These are phyloP conservation scores for Pogonus chalceus DNA, from an alignment of 1,140 invertebrate genomes.

Conservation along the genomic window DNA sequence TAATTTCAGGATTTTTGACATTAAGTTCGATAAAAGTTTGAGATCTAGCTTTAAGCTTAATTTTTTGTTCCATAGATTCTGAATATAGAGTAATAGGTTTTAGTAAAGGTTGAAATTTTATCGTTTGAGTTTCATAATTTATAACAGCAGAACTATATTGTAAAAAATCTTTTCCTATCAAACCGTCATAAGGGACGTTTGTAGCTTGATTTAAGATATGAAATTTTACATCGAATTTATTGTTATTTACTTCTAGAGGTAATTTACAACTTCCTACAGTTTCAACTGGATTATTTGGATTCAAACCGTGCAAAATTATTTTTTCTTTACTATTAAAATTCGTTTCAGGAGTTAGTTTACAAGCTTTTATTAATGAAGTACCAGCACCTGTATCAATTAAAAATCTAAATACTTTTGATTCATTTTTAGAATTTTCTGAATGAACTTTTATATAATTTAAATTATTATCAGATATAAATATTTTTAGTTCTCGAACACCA, in stretches of 20 bases:
- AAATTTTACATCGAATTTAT: no score
- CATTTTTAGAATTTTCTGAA: no score
- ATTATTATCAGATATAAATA: no score
- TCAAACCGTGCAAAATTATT: slow-evolving; percentile 13
- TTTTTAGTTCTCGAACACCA: no score
- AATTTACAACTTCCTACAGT: slow-evolving; percentile 8
- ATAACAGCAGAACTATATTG: neutral
- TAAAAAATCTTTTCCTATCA: slow-evolving; percentile 18
- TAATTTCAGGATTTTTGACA: slow-evolving; percentile 14
- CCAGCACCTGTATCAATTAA: no score
- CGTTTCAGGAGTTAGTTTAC: no score
- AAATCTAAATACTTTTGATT: no score
- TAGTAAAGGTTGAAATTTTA: neutral
- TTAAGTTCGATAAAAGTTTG: slow-evolving; percentile 14
- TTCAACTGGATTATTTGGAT: neutral
- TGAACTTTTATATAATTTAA: no score
- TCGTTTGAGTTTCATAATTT: no score
- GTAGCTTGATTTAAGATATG: neutral
- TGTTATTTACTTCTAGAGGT: slow-evolving; percentile 7
- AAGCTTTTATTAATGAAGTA: no score
- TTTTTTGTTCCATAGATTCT: neutral
- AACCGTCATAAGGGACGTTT: slow-evolving; percentile 17
- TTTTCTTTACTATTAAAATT: no score
- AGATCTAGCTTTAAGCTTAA: slow-evolving; percentile 1
- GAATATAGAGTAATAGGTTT: neutral